Evolutionary conservation across 2,888 invertebrate genomes (phyloP).

Genomic region (Chrysolina americana): DNA sequence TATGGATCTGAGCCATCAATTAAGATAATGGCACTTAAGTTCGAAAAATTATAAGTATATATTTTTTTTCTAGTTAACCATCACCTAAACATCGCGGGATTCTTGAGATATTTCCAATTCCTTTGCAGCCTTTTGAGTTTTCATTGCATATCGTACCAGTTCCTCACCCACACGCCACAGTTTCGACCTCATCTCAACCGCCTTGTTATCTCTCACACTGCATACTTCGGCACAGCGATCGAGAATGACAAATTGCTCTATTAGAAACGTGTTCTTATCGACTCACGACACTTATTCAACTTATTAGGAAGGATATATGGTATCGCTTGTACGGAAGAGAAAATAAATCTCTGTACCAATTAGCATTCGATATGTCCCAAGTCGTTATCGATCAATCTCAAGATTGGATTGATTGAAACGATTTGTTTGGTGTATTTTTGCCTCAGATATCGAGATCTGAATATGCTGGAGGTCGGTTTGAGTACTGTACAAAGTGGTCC

Average conservation of each 20-base stretch:
- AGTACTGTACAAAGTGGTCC: not conserved
- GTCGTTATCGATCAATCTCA: constrained; percentile 27
- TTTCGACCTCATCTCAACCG: not conserved
- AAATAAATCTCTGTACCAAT: constrained; percentile 31
- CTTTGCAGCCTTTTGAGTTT: too few relatives aligned
- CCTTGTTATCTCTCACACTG: not conserved
- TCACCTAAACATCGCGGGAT: too few relatives aligned
- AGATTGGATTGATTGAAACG: constrained; percentile 22
- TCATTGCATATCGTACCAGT: too few relatives aligned
- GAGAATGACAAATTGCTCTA: constrained; percentile 19
- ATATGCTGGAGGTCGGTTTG: not conserved
- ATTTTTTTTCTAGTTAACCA: too few relatives aligned
- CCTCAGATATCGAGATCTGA: not conserved
- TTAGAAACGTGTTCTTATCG: constrained; percentile 24
- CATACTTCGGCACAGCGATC: not conserved
- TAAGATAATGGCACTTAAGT: too few relatives aligned
- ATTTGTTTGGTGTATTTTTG: constrained; percentile 10
- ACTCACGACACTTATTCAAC: constrained; percentile 20
- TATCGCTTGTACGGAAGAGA: constrained; percentile 20
- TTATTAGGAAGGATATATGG: constrained; percentile 27
- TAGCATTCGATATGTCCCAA: constrained; percentile 19
- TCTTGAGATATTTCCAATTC: too few relatives aligned
- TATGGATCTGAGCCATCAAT: too few relatives aligned
- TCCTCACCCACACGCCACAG: too few relatives aligned
- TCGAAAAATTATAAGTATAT: too few relatives aligned